Conservation (phyloP, 2,888 invertebrate species). For the Pollenia labialis region DNA sequence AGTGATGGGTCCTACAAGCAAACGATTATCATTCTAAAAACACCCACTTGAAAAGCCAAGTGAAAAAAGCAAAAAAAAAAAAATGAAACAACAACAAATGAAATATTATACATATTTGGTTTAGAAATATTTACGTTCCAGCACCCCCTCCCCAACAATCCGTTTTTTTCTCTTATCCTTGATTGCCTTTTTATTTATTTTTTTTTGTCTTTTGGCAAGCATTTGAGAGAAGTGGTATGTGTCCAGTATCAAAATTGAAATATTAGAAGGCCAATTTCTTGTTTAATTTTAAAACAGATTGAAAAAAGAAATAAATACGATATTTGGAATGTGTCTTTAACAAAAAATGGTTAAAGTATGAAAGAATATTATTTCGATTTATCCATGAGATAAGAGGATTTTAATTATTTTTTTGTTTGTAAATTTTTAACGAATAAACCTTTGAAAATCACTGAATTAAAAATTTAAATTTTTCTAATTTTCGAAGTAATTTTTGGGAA, state of each 20-base stretch:
- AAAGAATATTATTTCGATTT: no score
- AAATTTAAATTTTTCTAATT: no score
- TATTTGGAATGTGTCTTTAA: no score
- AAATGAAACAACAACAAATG: background rate
- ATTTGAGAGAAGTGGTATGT: background rate
- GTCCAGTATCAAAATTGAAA: constrained; percentile 2
- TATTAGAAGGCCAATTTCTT: constrained; percentile 17
- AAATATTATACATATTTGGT: constrained; percentile 18
- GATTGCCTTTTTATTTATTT: background rate
- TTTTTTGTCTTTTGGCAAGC: background rate
- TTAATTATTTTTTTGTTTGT: no score
- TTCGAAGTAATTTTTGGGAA: no score
- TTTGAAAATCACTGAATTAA: no score
- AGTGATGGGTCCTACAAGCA: constrained; percentile 35
- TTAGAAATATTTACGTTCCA: background rate
- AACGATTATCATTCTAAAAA: constrained; percentile 46
- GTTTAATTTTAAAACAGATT: constrained; percentile 8
- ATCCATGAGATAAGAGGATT: no score
- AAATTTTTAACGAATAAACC: no score
- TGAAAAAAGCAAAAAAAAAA: background rate
- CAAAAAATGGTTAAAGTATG: no score
- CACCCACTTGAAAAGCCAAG: constrained; percentile 33
- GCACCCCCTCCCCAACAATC: background rate
- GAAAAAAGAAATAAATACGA: background rate
- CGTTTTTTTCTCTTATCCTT: background rate